These are phyloP conservation scores for Micrasema longulum DNA, from an alignment of 1,140 invertebrate genomes.

Conservation along the genomic window DNA sequence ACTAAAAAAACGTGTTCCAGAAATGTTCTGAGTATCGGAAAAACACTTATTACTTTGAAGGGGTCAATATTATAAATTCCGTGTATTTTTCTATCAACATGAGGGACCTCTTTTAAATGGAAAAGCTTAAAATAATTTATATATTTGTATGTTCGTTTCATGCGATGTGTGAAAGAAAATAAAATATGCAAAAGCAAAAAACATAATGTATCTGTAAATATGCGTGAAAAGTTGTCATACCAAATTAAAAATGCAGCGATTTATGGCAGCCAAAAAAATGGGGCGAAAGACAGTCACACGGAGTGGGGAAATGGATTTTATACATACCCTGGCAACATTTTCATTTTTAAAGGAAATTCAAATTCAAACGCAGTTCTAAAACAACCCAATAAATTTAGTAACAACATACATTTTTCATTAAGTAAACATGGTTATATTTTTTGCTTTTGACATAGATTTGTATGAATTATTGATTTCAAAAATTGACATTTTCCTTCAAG, in stretches of 20 bases:
- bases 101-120: too few relatives aligned
- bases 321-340: constrained; percentile 25
- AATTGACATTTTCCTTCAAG: too few relatives aligned
- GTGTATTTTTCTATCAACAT: too few relatives aligned
- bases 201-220: constrained; percentile 39
- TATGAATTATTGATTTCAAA: too few relatives aligned
- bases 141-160: not conserved
- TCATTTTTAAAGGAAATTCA: constrained; percentile 7
- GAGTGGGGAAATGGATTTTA: constrained; percentile 24
- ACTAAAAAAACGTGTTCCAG: too few relatives aligned
- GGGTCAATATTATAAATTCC: too few relatives aligned
- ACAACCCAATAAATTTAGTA: constrained; percentile 48
- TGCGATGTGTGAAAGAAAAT: constrained; percentile 40
- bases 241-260: constrained; percentile 1
- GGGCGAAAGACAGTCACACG: constrained; percentile 19
- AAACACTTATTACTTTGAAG: too few relatives aligned
- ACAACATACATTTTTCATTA: too few relatives aligned
- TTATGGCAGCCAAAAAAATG: constrained; percentile 38
- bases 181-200: constrained; percentile 52
- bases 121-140: too few relatives aligned
- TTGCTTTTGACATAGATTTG: constrained; percentile 47
- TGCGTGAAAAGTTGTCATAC: constrained; percentile 8
- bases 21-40: too few relatives aligned
- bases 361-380: constrained; percentile 17
- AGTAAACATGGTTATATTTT: constrained; percentile 43